phyloP scores from a whole-genome alignment of 2,888 invertebrate species.

The Lissocephala sabroskyi region DNA sequence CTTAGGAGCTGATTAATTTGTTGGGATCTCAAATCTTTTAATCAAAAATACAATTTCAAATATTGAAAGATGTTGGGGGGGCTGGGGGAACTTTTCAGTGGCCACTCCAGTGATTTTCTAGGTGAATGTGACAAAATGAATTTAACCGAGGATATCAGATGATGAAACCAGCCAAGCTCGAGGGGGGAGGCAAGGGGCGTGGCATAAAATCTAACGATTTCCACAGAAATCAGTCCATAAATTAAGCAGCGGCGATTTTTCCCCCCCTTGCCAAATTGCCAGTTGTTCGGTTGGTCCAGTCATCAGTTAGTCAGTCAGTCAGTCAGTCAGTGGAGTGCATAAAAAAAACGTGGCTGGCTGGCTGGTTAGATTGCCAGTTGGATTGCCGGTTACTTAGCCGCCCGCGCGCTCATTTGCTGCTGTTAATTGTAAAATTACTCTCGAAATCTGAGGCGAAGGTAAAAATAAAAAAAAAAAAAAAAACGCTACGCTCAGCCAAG shows the following conservation, averaged over 20 bases:
- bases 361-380: slow-evolving; percentile 1
- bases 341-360: too few relatives aligned
- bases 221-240: slow-evolving; percentile 35
- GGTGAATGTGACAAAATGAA: slow-evolving; percentile 25
- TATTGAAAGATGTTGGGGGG: neutral
- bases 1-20: neutral
- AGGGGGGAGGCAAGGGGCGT: slow-evolving; percentile 20
- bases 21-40: neutral
- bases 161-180: slow-evolving; percentile 41
- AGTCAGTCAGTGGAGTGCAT: slow-evolving; percentile 1
- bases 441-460: neutral
- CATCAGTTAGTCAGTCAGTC: neutral
- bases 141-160: neutral
- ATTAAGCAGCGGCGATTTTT: too few relatives aligned
- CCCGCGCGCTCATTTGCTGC: slow-evolving; percentile 5
- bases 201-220: slow-evolving; percentile 31
- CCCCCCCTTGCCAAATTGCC: too few relatives aligned
- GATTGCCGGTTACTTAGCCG: neutral
- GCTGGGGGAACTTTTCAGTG: slow-evolving; percentile 6
- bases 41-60: too few relatives aligned
- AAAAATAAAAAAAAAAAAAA: slow-evolving; percentile 1
- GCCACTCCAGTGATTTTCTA: slow-evolving; percentile 28
- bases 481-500: slow-evolving; percentile 54
- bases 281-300: too few relatives aligned
- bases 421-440: slow-evolving; percentile 33